Percentiles rank a stretch among this genome's conserved stretches.
Evolutionary conservation across 2,888 invertebrate species (phyloP).

Genomic region (Tenthredo mesomela): DNA sequence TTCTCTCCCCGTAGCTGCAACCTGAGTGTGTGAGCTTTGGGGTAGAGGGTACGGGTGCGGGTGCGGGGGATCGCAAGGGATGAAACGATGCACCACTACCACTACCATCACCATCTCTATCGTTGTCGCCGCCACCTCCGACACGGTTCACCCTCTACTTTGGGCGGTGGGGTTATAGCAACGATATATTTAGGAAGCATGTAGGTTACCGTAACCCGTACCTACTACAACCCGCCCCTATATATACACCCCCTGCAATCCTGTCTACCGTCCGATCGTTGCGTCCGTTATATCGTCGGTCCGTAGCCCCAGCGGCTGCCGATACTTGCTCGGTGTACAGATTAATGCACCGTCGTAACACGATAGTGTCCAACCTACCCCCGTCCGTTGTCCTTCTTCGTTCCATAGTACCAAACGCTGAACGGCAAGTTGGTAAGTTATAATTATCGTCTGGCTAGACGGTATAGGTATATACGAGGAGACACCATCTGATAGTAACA

Average conservation of each 20-base stretch:
- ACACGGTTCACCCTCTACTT: constrained; percentile 40
- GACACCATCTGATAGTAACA: constrained; percentile 16
- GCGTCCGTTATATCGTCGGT: constrained; percentile 38
- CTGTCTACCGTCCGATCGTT: constrained; percentile 53
- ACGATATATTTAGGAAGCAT: constrained; percentile 69
- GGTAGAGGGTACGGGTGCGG: background rate
- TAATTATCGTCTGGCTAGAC: constrained; percentile 71
- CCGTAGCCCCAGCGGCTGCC: constrained; percentile 65
- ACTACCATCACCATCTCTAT: constrained; percentile 29
- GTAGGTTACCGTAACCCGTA: constrained; percentile 61
- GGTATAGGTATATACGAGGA: background rate
- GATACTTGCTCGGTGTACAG: constrained; percentile 67
- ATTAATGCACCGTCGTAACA: constrained; percentile 74
- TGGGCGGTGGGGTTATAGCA: constrained; percentile 60
- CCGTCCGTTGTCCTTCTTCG: constrained; percentile 53
- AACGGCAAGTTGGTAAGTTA: constrained; percentile 74
- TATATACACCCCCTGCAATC: constrained; percentile 50
- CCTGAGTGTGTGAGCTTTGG: constrained; percentile 9
- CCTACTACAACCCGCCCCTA: constrained; percentile 39
- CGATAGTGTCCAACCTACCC: constrained; percentile 67
- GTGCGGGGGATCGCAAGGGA: constrained; percentile 6
- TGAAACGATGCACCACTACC: constrained; percentile 47
- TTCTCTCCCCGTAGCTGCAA: constrained; percentile 54
- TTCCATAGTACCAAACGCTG: constrained; percentile 59
- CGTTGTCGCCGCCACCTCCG: constrained; percentile 39